Evolutionary conservation across 2,888 invertebrate species (phyloP).

Genomic region (Neoascia interrupta): DNA sequence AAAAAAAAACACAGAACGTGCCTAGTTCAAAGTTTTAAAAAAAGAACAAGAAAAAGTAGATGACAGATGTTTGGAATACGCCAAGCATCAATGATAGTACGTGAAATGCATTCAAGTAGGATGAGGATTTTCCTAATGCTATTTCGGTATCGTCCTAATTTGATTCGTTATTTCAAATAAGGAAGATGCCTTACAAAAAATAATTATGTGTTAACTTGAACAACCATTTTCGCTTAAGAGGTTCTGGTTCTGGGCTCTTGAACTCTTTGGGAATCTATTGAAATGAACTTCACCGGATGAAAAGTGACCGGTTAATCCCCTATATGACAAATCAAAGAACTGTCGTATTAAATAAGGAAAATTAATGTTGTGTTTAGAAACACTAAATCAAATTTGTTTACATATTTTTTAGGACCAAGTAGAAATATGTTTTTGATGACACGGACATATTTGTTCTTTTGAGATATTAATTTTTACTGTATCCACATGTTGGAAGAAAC

Average conservation of each 20-base stretch:
- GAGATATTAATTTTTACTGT: too few relatives aligned
- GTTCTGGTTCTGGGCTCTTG: not conserved
- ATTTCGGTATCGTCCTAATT: slow-evolving; percentile 34
- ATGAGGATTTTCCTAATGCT: slow-evolving; percentile 34
- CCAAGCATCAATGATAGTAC: slow-evolving; percentile 15
- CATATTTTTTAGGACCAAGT: too few relatives aligned
- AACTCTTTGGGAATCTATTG: not conserved
- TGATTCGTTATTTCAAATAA: slow-evolving; percentile 25
- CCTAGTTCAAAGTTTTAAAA: slow-evolving; percentile 41
- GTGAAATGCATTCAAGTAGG: slow-evolving; percentile 29
- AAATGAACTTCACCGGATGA: slow-evolving; percentile 22
- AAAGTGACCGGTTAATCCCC: slow-evolving; percentile 26
- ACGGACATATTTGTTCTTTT: too few relatives aligned
- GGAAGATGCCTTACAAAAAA: slow-evolving; percentile 3
- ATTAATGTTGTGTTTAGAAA: slow-evolving; percentile 1
- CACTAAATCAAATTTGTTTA: too few relatives aligned
- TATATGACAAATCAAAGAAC: slow-evolving; percentile 19
- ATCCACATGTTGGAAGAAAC: too few relatives aligned
- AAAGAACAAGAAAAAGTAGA: slow-evolving; percentile 42
- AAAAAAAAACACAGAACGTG: slow-evolving; percentile 54
- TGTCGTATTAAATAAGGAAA: too few relatives aligned
- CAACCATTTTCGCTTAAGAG: slow-evolving; percentile 10
- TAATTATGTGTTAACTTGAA: slow-evolving; percentile 19
- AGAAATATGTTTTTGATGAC: too few relatives aligned
- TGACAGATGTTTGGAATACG: slow-evolving; percentile 35